Evolutionary conservation across 1,140 invertebrate genomes (phyloP), one percentile per base, ranked within the genome.

Genomic region (Cydia fagiglandana): DNA sequence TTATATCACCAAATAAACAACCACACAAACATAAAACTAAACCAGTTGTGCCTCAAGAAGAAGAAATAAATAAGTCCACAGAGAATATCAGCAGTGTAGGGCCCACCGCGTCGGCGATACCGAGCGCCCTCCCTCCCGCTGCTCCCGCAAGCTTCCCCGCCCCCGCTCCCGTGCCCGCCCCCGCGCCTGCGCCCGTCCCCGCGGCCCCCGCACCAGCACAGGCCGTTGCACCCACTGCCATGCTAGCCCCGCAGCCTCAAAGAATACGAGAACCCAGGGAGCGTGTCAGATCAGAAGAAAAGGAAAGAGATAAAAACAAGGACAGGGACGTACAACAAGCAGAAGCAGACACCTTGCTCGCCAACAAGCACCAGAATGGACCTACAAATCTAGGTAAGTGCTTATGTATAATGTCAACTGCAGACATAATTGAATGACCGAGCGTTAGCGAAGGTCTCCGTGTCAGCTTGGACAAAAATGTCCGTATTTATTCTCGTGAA

Each of bases 31-130:
- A 78, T 75, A 89, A 86, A 83, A 88, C 75, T 79, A 88, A 89
- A 83, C 83, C 85, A 77, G 76, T 79, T 80, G 88, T 88, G 88
- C 83, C 87, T 87, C 85, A 87, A 81, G 76, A 76, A 70, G 88
- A 87, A 77, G 83, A 83, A 75, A 9, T 81, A 78, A 82, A 83
- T 24, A 82, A 81, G 38, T 38, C 77, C 15, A 24, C 78, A 68
- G 82, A 86, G 50, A 78, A 74, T 75, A 77, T 76, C 74, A 79
- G 68, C 76, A 41, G 30, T 75, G 45, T 64, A 68, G 34, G 66
- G 30, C 7, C 30, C 34, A 20, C 4, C n/a, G n/a, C 66, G 7
- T 6, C 66, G 24, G 15, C 38, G 66, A 7, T 17, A 20, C 15
- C 34, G 4, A 38, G 15, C 9, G 13, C 30, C 30, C 64, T 38